Conservation (phyloP, 1,140 invertebrate species). For the Philopotamus ludificatus region DNA sequence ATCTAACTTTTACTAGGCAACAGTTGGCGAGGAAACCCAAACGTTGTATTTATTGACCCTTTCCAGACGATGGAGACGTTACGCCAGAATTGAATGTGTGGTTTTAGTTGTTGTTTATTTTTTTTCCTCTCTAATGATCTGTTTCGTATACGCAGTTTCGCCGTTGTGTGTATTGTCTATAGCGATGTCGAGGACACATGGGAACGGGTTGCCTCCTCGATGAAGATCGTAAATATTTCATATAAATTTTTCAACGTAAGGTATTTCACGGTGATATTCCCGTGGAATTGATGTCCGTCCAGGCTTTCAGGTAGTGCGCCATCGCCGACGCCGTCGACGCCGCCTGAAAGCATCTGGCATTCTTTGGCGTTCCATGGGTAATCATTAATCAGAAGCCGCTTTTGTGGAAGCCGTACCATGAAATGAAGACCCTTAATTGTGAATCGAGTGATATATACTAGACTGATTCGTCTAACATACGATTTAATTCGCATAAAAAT, state of each 20-base stretch:
- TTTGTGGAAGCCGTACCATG: conserved; percentile 6
- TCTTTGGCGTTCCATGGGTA: conserved; percentile 5
- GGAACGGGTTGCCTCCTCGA: not conserved
- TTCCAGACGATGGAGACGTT: too few species aligned
- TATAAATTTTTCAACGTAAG: not conserved
- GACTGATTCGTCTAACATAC: not conserved
- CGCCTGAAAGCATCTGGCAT: not conserved
- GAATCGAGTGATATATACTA: conserved; percentile 9
- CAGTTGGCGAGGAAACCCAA: too few species aligned
- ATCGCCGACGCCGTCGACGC: too few species aligned
- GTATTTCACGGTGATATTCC: not conserved
- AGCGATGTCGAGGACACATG: too few species aligned
- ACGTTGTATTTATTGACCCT: too few species aligned
- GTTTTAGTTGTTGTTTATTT: too few species aligned
- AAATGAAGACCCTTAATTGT: conserved; percentile 18
- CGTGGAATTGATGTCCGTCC: not conserved
- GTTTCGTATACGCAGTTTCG: too few species aligned
- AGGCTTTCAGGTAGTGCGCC: not conserved
- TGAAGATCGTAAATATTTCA: not conserved
- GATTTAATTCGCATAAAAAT: not conserved
- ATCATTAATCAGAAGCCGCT: conserved; percentile 16
- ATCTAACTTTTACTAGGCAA: too few species aligned
- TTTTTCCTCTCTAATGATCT: not conserved
- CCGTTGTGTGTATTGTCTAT: too few species aligned
- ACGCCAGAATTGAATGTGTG: too few species aligned